Conservation (phyloP, 2,113 vertebrate genomes). For the Pimephales promelas region DNA sequence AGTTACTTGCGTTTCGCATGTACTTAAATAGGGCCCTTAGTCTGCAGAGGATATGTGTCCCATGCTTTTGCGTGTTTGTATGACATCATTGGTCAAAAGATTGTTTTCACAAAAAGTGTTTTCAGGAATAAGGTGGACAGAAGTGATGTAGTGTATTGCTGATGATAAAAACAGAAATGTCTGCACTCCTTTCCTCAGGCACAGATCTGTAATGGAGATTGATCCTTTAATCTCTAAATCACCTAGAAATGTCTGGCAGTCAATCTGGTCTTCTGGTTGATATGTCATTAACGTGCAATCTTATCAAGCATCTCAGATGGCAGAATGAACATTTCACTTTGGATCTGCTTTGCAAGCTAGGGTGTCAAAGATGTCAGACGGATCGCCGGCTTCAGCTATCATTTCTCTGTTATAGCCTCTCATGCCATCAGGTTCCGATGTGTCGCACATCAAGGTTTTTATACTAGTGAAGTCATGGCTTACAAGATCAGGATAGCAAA, state of each 20-base stretch:
- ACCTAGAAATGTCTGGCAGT: constrained; percentile 41
- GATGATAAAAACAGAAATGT: constrained; percentile 42
- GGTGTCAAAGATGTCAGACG: neutral
- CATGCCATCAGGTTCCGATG: constrained; percentile 8
- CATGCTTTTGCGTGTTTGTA: neutral
- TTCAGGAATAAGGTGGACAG: neutral
- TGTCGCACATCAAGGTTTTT: constrained; percentile 1
- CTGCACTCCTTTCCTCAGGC: constrained; percentile 20
- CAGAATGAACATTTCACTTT: constrained; percentile 45
- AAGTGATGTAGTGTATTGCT: neutral
- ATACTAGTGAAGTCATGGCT: constrained; percentile 8
- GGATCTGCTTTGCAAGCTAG: constrained; percentile 3
- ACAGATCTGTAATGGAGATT: constrained; percentile 48
- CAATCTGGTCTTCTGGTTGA: constrained; percentile 36
- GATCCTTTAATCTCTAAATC: constrained; percentile 55
- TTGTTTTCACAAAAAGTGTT: neutral
- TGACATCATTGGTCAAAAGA: neutral
- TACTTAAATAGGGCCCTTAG: too few species aligned
- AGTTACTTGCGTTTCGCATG: too few species aligned
- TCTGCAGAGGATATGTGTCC: neutral
- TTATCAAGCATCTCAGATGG: constrained; percentile 46
- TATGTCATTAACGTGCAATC: constrained; percentile 43
- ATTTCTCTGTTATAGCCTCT: neutral
- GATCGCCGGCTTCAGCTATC: neutral
- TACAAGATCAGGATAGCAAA: constrained; percentile 4